A percentile compares a stretch with the other conserved stretches of the same genome.
These are phyloP conservation scores for Axinella damicornis DNA, from an alignment of 37 sponge, comb jelly and placozoan genomes.

Conservation along the genomic window DNA sequence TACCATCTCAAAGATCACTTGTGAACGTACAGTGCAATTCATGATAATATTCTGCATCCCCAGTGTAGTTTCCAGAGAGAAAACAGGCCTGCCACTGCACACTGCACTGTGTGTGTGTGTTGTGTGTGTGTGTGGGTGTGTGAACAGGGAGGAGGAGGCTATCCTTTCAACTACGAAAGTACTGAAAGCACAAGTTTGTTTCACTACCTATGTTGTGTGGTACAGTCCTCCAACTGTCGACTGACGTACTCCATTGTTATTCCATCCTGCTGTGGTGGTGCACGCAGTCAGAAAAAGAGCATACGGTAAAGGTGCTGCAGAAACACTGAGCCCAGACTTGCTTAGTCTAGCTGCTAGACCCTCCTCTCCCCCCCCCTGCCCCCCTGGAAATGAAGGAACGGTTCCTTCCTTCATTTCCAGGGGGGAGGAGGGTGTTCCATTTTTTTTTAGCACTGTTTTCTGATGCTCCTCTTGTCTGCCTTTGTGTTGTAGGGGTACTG, in stretches of 20 bases:
- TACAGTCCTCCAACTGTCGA: conserved; percentile 58
- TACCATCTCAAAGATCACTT: background rate
- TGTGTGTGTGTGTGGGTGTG: no score
- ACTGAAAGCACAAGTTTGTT: background rate
- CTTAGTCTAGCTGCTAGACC: no score
- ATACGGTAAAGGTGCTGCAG: background rate
- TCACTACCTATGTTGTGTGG: conserved; percentile 55
- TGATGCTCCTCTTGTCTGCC: no score
- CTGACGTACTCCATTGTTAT: conserved; percentile 59
- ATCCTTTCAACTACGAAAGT: no score
- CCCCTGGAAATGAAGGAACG: no score
- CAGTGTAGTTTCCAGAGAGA: conserved; percentile 54
- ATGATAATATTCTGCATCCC: conserved; percentile 76
- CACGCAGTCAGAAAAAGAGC: background rate
- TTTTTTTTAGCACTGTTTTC: no score
- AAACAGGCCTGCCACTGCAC: conserved; percentile 53
- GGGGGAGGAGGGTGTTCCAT: no score
- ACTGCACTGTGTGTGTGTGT: background rate
- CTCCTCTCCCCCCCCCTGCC: no score
- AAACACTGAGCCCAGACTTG: no score
- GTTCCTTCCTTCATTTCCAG: no score
- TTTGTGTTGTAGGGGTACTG: no score
- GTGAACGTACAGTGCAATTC: conserved; percentile 56
- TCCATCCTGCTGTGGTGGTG: conserved; percentile 69
- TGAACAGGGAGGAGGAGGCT: no score